phyloP scores from a whole-genome alignment of 2,113 vertebrate species.

The Gallinago jamesoni region DNA sequence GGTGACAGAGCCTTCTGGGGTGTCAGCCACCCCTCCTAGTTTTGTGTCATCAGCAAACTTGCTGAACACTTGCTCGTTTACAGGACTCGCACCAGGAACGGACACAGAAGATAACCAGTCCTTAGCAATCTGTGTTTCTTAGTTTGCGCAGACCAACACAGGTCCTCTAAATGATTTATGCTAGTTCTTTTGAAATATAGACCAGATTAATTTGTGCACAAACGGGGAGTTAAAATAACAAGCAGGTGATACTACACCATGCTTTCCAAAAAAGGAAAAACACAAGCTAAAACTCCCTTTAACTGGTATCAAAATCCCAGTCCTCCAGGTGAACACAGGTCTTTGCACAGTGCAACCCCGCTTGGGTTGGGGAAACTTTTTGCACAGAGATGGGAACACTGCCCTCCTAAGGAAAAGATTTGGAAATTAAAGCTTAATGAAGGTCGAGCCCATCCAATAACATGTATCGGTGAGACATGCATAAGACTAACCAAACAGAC shows the following conservation, averaged over 20 bases:
- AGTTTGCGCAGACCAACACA: neutral
- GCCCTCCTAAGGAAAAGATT: neutral
- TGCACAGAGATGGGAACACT: neutral
- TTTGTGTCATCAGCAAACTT: no score
- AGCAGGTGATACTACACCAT: no score
- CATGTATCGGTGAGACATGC: neutral
- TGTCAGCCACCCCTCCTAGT: no score
- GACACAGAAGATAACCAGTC: neutral
- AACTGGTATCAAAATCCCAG: neutral
- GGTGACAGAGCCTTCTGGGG: no score
- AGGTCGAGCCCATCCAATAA: rapidly evolving
- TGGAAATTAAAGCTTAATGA: neutral
- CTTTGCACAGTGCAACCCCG: neutral
- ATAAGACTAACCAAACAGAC: neutral
- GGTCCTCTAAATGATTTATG: neutral
- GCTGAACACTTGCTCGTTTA: neutral
- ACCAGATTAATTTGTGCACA: neutral
- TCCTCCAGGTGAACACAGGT: neutral
- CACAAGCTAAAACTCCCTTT: neutral
- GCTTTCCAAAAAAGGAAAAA: neutral
- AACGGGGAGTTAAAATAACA: neutral
- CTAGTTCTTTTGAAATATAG: neutral
- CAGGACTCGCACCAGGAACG: neutral
- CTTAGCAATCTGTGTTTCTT: neutral
- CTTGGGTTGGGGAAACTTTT: rapidly evolving